Conservation (phyloP, 2,888 invertebrate genomes). For the Drosophila kanekoi region DNA sequence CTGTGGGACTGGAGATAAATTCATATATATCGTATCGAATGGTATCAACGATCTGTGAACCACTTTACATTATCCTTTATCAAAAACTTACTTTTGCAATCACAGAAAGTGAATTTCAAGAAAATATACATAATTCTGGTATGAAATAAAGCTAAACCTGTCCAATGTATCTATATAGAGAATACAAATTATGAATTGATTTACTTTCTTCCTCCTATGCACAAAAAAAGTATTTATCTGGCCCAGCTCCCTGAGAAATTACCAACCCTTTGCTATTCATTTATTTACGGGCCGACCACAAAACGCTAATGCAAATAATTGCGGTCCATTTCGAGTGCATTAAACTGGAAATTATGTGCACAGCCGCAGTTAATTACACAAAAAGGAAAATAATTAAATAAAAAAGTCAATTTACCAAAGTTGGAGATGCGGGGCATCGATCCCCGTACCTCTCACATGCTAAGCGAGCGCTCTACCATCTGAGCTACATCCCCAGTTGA, state of each 20-base stretch:
- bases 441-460: constrained; percentile 86
- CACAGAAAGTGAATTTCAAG: too few relatives aligned
- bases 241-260: not conserved
- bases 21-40: not conserved
- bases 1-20: not conserved
- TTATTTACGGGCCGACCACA: constrained; percentile 27
- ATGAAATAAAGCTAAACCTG: too few relatives aligned
- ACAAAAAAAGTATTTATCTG: too few relatives aligned
- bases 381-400: constrained; percentile 30
- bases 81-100: not conserved
- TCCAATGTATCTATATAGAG: not conserved
- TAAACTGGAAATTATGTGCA: constrained; percentile 51
- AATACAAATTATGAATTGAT: not conserved
- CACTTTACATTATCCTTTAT: not conserved
- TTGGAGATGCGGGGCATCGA: constrained; percentile 85
- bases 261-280: constrained; percentile 20
- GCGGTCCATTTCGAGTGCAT: constrained; percentile 50
- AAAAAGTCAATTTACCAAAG: constrained; percentile 4
- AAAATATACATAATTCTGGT: too few relatives aligned
- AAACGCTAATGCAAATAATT: constrained; percentile 70
- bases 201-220: not conserved
- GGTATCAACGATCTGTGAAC: not conserved
- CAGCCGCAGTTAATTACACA: constrained; percentile 43
- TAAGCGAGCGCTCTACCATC: constrained; percentile 86
- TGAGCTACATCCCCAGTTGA: constrained; percentile 85